phyloP scores from a whole-genome alignment of 2,888 invertebrate genomes.

The Oscheius myriophilus region DNA sequence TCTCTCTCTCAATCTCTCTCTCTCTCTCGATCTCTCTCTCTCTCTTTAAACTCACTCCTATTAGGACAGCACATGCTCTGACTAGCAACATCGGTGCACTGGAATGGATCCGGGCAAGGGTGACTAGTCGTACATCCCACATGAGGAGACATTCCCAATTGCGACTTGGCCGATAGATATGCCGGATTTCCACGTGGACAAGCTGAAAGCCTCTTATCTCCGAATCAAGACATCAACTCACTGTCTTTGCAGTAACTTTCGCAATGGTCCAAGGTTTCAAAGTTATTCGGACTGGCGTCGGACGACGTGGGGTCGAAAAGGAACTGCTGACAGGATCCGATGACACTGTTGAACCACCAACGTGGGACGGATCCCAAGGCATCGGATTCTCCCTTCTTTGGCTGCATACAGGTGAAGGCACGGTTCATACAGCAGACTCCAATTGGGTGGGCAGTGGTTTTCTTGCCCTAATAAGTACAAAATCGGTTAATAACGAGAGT shows the following conservation, averaged over 20 bases:
- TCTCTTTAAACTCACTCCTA: constrained; percentile 44
- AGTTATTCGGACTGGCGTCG: constrained; percentile 57
- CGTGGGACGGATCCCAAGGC: constrained; percentile 54
- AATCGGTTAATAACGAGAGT: too few species aligned
- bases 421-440: constrained; percentile 61
- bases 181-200: constrained; percentile 56
- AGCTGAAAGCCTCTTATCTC: constrained; percentile 35
- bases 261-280: constrained; percentile 57
- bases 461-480: constrained; percentile 38
- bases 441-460: constrained; percentile 42
- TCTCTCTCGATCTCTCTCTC: too few species aligned
- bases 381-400: constrained; percentile 54
- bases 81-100: constrained; percentile 53
- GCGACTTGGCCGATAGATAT: constrained; percentile 42
- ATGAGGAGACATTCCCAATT: constrained; percentile 38
- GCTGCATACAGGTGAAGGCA: constrained; percentile 61
- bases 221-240: too few species aligned
- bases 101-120: constrained; percentile 53
- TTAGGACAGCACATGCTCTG: constrained; percentile 56
- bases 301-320: constrained; percentile 53
- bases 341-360: constrained; percentile 57
- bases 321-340: constrained; percentile 59
- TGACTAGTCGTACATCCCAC: constrained; percentile 49
- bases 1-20: too few species aligned
- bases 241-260: constrained; percentile 33